Conservation (phyloP, 2,888 invertebrate genomes). For the Orchesella flavescens region DNA sequence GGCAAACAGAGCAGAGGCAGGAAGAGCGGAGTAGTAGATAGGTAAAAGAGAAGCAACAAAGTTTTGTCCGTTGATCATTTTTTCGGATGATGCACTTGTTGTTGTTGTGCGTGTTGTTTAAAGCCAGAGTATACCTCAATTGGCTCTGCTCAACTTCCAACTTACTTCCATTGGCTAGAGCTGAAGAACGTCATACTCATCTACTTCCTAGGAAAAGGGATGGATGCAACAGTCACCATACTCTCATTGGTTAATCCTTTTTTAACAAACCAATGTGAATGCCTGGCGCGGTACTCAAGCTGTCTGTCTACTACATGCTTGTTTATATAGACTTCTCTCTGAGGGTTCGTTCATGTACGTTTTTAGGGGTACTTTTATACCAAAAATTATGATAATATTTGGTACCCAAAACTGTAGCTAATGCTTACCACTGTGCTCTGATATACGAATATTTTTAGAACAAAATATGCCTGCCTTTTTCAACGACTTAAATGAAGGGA, state of each 20-base stretch:
- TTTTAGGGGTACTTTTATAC: neutral
- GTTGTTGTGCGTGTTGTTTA: neutral
- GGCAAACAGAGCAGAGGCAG: neutral
- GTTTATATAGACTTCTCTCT: neutral
- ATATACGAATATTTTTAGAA: too few relatives aligned
- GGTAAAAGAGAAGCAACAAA: constrained; percentile 21
- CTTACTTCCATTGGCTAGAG: neutral
- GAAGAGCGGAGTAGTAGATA: too few relatives aligned
- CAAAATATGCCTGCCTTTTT: too few relatives aligned
- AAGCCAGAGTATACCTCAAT: neutral
- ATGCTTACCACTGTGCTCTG: too few relatives aligned
- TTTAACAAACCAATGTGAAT: neutral
- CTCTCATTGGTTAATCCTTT: neutral
- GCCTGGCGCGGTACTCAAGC: neutral
- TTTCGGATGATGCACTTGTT: neutral
- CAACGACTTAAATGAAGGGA: too few relatives aligned
- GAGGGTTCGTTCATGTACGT: neutral
- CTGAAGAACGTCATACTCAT: neutral
- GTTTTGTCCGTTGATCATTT: constrained; percentile 48
- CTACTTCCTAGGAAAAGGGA: neutral
- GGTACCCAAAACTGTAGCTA: too few relatives aligned
- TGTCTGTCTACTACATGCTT: neutral
- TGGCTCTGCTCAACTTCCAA: neutral
- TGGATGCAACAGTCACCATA: neutral
- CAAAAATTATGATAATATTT: neutral